Evolutionary conservation across 2,113 vertebrate genomes (phyloP), one percentile per base, ranked within the genome.

Genomic region (Sula dactylatra): DNA sequence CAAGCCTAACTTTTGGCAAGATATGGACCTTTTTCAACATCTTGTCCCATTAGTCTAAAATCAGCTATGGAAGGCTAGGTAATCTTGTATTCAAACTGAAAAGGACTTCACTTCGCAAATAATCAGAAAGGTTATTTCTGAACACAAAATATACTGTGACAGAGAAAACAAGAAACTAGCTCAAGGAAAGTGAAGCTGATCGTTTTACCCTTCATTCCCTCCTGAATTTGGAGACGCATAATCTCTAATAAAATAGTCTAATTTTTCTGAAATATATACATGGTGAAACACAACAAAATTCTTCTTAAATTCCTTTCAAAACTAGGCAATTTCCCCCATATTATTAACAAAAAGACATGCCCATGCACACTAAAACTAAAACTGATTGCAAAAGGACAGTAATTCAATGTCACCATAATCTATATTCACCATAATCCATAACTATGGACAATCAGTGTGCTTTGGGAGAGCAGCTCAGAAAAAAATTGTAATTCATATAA

Each of bases 281-380:
- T 11, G 6, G 5, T 78, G 31, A 73, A 86, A 78, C 6, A 49
- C 4, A 74, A 10, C 5, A 32, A 78, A 62, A 58, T 20, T 14
- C 3, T 74, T 49, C 34, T 45, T 49, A 25, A 82, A 45, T 65
- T 66, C 19, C 55, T 74, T 70, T 70, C 42, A 62, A 81, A 49
- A 1, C 8, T 26, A 2, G 0, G 16, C 9, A 81, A 3, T 84
- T 81, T 86, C 2, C 8, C 11, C 13, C 31, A 17, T 34, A 40
- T 36, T 52, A 10, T 19, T 80, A 52, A 69, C 6, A 84, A 36
- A 81, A 17, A 49, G 34, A 50, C 16, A 20, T 9, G n/a, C 2
- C 7, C 9, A 38, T 0, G 0, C 24, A 27, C 4, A 31, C 16
- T 42, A n/a, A 50, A 87, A 31, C 31, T 50, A 40, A 77, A 86